Evolutionary conservation across 2,888 invertebrate species (phyloP).

Genomic region (Byasa hedistus): DNA sequence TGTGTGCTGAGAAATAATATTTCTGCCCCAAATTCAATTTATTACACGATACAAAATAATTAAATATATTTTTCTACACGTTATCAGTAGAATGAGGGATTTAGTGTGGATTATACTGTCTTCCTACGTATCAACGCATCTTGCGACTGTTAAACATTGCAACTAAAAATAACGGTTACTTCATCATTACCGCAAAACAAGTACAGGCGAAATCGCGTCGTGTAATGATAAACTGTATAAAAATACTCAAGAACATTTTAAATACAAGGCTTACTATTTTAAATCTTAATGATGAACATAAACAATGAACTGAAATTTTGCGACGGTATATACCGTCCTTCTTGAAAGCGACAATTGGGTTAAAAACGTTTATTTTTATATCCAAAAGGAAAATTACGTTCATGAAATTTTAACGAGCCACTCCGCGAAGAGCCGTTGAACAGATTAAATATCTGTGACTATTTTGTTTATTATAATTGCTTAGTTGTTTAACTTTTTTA

Average conservation of each 20-base stretch:
- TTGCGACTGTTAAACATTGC: background rate
- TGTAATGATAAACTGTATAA: background rate
- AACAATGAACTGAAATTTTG: background rate
- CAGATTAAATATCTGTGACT: background rate
- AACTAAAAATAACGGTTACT: background rate
- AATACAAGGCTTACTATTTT: background rate
- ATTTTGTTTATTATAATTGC: background rate
- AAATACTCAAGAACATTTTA: background rate
- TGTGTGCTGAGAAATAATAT: no score
- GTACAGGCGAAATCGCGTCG: background rate
- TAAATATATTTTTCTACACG: background rate
- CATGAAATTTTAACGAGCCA: background rate
- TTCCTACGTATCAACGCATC: background rate
- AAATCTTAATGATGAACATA: background rate
- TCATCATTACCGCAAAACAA: background rate
- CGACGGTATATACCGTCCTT: conserved; percentile 3
- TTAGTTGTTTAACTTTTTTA: no score
- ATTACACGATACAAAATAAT: background rate
- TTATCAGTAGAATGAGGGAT: background rate
- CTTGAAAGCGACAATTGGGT: conserved; percentile 13
- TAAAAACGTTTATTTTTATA: conserved; percentile 25
- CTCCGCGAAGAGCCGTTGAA: background rate
- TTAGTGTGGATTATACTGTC: background rate
- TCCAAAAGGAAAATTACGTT: background rate
- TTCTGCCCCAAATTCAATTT: background rate